phyloP scores from a whole-genome alignment of 2,888 invertebrate genomes.

The Ochropacha duplaris region DNA sequence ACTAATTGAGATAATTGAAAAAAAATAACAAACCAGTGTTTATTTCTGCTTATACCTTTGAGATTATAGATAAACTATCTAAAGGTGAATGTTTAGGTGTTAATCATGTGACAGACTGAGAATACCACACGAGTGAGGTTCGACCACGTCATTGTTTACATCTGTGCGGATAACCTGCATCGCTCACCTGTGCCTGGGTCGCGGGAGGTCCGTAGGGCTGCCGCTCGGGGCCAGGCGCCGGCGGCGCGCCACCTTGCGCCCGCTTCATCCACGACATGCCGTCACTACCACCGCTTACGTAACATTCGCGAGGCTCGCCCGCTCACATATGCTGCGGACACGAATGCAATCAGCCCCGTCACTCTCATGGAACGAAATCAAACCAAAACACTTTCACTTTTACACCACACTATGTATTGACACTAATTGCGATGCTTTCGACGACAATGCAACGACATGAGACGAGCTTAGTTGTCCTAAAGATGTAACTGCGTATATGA shows the following conservation, averaged over 20 bases:
- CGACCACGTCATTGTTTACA: constrained; percentile 78
- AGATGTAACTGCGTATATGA: constrained; percentile 25
- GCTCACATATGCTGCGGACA: constrained; percentile 65
- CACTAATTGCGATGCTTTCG: constrained; percentile 16
- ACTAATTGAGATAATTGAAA: background rate
- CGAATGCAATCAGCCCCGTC: constrained; percentile 61
- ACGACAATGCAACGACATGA: constrained; percentile 11
- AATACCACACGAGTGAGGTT: constrained; percentile 20
- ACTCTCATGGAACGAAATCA: constrained; percentile 63
- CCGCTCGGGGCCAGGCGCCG: constrained; percentile 50
- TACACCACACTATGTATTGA: constrained; percentile 24
- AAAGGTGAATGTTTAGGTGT: constrained; percentile 25
- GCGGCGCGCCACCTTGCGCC: constrained; percentile 52
- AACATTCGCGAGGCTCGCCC: constrained; percentile 63
- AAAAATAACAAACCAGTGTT: background rate
- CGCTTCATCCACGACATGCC: constrained; percentile 80
- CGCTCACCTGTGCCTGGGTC: constrained; percentile 68
- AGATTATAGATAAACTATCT: background rate
- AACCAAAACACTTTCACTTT: constrained; percentile 70
- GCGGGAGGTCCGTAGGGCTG: constrained; percentile 53
- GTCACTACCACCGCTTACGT: constrained; percentile 68
- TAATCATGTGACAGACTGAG: constrained; percentile 42
- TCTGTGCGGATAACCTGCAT: constrained; percentile 53
- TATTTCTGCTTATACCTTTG: background rate
- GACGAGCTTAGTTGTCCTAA: constrained; percentile 10